Conservation (phyloP, 2,113 vertebrate species). For the Hippocampus comes region DNA sequence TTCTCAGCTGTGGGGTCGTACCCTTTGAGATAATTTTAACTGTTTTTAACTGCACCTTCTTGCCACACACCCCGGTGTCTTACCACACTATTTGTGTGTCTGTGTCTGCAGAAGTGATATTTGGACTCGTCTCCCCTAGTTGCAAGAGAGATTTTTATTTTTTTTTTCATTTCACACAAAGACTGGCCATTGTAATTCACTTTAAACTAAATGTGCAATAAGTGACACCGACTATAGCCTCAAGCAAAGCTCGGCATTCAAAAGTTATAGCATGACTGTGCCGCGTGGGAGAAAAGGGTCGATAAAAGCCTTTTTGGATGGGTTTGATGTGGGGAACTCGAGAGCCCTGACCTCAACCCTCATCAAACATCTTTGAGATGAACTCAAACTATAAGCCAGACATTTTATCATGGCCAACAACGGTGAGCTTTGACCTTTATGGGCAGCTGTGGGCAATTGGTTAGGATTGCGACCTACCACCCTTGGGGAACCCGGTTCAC, state of each 20-base stretch:
- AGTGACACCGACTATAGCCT: not conserved
- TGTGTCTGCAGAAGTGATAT: constrained; percentile 11
- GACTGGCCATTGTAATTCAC: not conserved
- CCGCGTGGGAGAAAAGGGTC: too few relatives aligned
- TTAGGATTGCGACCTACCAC: not conserved
- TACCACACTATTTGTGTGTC: constrained; percentile 11
- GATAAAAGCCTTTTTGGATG: too few relatives aligned
- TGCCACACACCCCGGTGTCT: constrained; percentile 3
- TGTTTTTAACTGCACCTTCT: constrained; percentile 23
- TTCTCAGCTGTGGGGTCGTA: constrained; percentile 49
- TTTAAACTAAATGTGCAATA: not conserved
- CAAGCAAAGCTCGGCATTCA: not conserved
- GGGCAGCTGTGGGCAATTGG: not conserved
- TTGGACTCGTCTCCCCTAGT: not conserved
- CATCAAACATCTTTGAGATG: not conserved
- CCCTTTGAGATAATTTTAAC: constrained; percentile 29
- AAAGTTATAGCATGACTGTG: not conserved
- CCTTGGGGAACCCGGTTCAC: too few relatives aligned
- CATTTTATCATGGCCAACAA: not conserved
- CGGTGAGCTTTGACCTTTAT: not conserved
- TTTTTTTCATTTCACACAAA: not conserved
- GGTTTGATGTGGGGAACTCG: too few relatives aligned
- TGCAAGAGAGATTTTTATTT: not conserved
- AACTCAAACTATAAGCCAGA: not conserved
- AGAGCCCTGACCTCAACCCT: not conserved